Percentiles rank a stretch among this genome's conserved stretches.
These are phyloP conservation scores for Polyommatus iphigenia DNA, from an alignment of 2,888 invertebrate species.

Conservation along the genomic window DNA sequence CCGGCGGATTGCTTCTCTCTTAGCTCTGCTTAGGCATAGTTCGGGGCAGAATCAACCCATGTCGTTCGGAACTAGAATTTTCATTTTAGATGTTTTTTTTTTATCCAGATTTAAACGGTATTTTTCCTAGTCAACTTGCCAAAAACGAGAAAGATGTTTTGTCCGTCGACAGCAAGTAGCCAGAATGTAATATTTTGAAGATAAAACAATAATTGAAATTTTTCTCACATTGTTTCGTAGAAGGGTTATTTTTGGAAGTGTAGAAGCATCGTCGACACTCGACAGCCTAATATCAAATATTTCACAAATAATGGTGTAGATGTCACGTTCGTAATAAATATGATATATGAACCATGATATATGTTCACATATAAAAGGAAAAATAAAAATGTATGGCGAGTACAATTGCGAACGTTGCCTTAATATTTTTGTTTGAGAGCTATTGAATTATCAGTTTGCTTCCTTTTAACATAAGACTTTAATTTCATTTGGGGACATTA, in stretches of 20 bases:
- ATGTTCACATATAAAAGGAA: conserved; percentile 9
- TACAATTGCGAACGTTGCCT: background rate
- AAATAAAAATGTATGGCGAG: background rate
- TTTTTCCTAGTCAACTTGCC: background rate
- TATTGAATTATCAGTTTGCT: too few species aligned
- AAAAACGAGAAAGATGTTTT: background rate
- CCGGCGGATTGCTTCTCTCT: too few species aligned
- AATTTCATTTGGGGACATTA: too few species aligned
- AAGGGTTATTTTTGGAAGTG: background rate
- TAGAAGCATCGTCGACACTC: background rate
- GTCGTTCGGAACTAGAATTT: too few species aligned
- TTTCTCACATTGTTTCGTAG: background rate
- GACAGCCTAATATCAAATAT: conserved; percentile 25
- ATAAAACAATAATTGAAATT: background rate
- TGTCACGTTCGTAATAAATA: conserved; percentile 29
- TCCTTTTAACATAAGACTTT: too few species aligned
- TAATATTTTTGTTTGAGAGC: background rate
- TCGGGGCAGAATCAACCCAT: too few species aligned
- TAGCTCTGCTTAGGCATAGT: too few species aligned
- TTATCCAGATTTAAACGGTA: too few species aligned
- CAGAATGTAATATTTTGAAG: background rate
- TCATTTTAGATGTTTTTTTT: too few species aligned
- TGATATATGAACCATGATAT: conserved; percentile 12
- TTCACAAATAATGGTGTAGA: background rate
- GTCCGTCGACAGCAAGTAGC: background rate